These are phyloP conservation scores for Oncorhynchus kisutch DNA, from an alignment of 2,113 vertebrate species.

Conservation along the genomic window DNA sequence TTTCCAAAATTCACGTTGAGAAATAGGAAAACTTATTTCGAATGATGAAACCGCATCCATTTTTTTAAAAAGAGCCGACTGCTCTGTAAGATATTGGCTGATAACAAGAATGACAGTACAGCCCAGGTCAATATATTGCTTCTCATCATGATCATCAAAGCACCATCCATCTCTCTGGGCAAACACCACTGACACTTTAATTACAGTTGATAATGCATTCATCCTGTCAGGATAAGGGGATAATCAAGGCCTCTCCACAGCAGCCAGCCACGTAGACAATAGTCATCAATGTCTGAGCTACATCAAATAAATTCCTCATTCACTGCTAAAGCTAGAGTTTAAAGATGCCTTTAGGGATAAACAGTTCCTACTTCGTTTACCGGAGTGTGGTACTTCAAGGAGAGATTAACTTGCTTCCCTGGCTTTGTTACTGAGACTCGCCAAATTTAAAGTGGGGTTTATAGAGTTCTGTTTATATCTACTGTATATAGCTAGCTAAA, in stretches of 20 bases:
- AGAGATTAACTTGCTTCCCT: not conserved
- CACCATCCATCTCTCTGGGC: slow-evolving; percentile 64
- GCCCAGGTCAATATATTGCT: slow-evolving; percentile 57
- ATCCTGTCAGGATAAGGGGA: slow-evolving; percentile 60
- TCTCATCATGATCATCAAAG: slow-evolving; percentile 68
- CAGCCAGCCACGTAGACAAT: slow-evolving; percentile 28
- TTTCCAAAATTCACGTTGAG: too few species aligned
- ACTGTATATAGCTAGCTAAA: not conserved
- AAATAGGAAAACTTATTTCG: too few species aligned
- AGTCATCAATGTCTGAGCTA: slow-evolving; percentile 45
- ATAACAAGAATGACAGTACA: slow-evolving; percentile 46
- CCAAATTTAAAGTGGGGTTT: not conserved
- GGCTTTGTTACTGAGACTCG: not conserved
- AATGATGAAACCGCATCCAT: too few species aligned
- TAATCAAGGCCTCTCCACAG: slow-evolving; percentile 62
- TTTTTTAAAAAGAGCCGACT: not conserved
- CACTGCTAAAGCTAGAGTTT: not conserved
- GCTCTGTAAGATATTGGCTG: slow-evolving; percentile 31
- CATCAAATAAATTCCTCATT: slow-evolving; percentile 37
- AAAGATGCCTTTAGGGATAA: slow-evolving; percentile 16
- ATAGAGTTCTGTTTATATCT: not conserved
- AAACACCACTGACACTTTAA: slow-evolving; percentile 65
- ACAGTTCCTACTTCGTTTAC: not conserved
- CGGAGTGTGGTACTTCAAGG: not conserved
- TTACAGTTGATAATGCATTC: slow-evolving; percentile 70